These are phyloP conservation scores for Halictus rubicundus DNA, from an alignment of 1,140 invertebrate genomes.

Conservation along the genomic window DNA sequence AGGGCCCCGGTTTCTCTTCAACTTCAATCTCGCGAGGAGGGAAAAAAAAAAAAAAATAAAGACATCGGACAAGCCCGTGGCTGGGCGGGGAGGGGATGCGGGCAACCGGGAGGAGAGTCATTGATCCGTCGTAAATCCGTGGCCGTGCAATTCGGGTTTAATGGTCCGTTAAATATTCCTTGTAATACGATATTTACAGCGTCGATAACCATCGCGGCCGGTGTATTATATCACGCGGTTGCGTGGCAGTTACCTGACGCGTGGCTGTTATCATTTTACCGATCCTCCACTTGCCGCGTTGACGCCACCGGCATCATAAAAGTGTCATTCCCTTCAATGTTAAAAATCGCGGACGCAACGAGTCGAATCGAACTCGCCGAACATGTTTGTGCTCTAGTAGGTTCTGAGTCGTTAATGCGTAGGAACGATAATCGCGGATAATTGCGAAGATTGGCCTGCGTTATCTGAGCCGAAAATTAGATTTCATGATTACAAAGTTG, in stretches of 20 bases:
- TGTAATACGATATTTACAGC: conserved; percentile 30
- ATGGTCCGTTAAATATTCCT: conserved; percentile 44
- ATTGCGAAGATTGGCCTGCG: too few species aligned
- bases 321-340: neutral
- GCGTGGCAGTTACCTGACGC: conserved; percentile 19
- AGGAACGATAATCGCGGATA: too few species aligned
- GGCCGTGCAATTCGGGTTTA: conserved; percentile 25
- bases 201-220: conserved; percentile 13
- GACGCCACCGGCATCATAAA: neutral
- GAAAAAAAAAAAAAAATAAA: too few species aligned
- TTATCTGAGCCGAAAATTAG: too few species aligned
- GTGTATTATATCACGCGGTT: conserved; percentile 7
- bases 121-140: conserved; percentile 23
- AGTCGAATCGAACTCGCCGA: too few species aligned
- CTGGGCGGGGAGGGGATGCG: too few species aligned
- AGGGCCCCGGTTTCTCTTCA: neutral
- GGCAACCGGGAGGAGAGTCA: neutral
- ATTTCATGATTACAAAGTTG: too few species aligned
- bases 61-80: neutral
- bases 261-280: conserved; percentile 35
- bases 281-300: neutral
- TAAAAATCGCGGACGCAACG: too few species aligned
- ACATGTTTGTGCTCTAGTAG: too few species aligned
- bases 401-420: too few species aligned
- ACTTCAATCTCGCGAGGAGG: neutral